Conservation (phyloP, 2,888 invertebrate genomes). For the Cataglyphis albicans region DNA sequence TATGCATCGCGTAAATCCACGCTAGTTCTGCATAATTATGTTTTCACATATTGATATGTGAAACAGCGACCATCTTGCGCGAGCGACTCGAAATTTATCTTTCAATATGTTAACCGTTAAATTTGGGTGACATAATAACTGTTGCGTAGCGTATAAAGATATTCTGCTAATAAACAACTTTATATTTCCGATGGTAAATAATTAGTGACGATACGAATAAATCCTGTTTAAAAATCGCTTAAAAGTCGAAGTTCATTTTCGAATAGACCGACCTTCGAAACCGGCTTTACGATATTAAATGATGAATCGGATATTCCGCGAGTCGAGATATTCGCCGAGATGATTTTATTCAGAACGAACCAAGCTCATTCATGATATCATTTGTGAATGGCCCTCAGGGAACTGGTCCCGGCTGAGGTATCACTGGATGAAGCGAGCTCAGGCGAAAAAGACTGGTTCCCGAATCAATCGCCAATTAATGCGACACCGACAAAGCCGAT, state of each 20-base stretch:
- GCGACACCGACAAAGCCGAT: slow-evolving; percentile 66
- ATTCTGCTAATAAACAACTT: not conserved
- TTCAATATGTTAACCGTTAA: not conserved
- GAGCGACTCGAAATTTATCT: slow-evolving; percentile 1
- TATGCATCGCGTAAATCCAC: slow-evolving; percentile 28
- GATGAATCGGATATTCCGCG: slow-evolving; percentile 31
- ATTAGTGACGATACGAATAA: slow-evolving; percentile 36
- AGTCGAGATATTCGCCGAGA: slow-evolving; percentile 10
- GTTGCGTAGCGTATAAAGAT: not conserved
- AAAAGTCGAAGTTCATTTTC: slow-evolving; percentile 56
- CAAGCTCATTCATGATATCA: slow-evolving; percentile 74
- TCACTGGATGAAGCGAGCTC: slow-evolving; percentile 40
- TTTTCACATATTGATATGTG: not conserved
- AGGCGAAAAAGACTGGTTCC: slow-evolving; percentile 70
- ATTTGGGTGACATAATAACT: slow-evolving; percentile 19
- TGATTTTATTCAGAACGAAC: slow-evolving; percentile 56
- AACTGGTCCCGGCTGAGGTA: slow-evolving; percentile 41
- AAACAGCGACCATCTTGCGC: not conserved
- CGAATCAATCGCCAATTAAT: slow-evolving; percentile 77
- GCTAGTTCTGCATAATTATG: not conserved
- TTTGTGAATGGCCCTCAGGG: slow-evolving; percentile 72
- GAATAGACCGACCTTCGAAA: slow-evolving; percentile 54
- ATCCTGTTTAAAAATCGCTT: slow-evolving; percentile 24
- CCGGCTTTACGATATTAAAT: slow-evolving; percentile 52
- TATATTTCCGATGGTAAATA: slow-evolving; percentile 2